A percentile compares a stretch with the other conserved stretches of the same genome.
These are phyloP conservation scores for Ceuthmochares aereus DNA, from an alignment of 2,113 vertebrate genomes.

Conservation along the genomic window DNA sequence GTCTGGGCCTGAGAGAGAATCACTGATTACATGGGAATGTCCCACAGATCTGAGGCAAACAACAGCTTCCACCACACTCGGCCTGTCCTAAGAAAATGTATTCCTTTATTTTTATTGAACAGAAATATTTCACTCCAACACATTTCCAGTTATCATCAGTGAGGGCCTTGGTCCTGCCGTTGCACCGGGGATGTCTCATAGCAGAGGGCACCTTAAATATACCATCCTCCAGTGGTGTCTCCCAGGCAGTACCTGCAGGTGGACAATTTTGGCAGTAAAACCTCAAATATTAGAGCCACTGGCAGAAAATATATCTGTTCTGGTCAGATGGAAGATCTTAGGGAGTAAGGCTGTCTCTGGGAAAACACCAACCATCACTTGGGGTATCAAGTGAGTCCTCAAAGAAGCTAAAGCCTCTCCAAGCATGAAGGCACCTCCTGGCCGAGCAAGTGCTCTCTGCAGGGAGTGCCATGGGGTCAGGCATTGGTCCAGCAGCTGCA, in stretches of 20 bases:
- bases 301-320: fast-evolving
- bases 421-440: background rate
- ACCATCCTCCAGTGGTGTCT: background rate
- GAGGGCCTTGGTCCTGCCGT: background rate
- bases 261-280: background rate
- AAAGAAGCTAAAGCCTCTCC: background rate
- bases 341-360: fast-evolving
- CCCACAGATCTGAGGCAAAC: background rate
- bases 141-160: background rate
- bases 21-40: background rate
- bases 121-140: background rate
- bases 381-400: background rate
- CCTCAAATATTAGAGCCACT: background rate
- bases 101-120: background rate
- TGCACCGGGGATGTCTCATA: background rate
- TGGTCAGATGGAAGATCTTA: fast-evolving
- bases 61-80: background rate
- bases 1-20: background rate
- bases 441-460: background rate
- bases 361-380: background rate
- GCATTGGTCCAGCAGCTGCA: background rate
- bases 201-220: background rate
- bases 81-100: background rate
- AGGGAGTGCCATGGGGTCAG: fast-evolving
- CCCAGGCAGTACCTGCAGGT: fast-evolving